phyloP scores from a whole-genome alignment of 1,140 invertebrate genomes.

The Aphelinus certus region DNA sequence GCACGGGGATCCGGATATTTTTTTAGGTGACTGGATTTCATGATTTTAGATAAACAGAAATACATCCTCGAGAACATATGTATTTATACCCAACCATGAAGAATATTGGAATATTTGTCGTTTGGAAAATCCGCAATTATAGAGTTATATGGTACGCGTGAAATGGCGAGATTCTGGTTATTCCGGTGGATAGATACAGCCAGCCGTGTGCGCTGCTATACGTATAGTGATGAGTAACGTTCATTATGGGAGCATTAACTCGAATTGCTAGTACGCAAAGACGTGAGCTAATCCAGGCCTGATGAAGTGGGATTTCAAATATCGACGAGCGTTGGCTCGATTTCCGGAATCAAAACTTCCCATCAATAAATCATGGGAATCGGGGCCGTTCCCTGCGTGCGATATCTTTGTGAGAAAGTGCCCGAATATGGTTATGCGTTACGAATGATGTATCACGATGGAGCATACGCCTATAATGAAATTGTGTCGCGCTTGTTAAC shows the following conservation, averaged over 20 bases:
- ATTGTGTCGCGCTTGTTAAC: not conserved
- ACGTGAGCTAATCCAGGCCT: constrained; percentile 56
- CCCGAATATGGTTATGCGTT: constrained; percentile 6
- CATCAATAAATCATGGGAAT: constrained; percentile 46
- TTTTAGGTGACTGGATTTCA: no score
- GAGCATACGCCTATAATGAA: not conserved
- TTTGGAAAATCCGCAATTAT: no score
- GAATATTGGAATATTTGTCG: no score
- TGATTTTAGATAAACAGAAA: no score
- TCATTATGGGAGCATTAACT: constrained; percentile 57
- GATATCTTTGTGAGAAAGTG: constrained; percentile 30
- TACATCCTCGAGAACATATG: no score
- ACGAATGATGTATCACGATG: not conserved
- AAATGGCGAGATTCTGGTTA: constrained; percentile 37
- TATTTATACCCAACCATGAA: no score
- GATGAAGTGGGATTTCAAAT: constrained; percentile 55
- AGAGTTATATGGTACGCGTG: no score
- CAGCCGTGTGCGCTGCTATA: constrained; percentile 32
- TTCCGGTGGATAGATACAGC: constrained; percentile 29
- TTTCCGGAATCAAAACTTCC: constrained; percentile 43
- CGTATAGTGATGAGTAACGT: constrained; percentile 54
- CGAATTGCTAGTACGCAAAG: constrained; percentile 52
- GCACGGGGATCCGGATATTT: no score
- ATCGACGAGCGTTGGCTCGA: constrained; percentile 40
- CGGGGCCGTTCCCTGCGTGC: constrained; percentile 37